Evolutionary conservation across 2,797 vertebrate species (phyloP), one percentile per base, ranked within the genome.

Genomic region (Chromis chromis): DNA sequence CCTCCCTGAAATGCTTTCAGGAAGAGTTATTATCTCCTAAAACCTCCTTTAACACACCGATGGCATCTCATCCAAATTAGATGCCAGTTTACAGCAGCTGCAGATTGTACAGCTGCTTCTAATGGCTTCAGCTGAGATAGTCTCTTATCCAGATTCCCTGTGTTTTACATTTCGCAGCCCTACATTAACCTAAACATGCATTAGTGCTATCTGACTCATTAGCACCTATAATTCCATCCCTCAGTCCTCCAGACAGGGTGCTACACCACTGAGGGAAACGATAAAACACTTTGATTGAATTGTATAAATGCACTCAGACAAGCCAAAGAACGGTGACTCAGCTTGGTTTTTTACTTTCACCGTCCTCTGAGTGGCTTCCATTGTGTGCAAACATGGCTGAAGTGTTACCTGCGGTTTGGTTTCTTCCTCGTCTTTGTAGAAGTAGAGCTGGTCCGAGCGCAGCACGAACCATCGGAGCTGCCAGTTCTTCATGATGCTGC

Each of bases 401-500:
- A 7, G 46, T 67, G 0, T 53, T 72, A 98, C 97, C 96, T 99
- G 97, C 13, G 95, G 96, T 78, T 98, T 99, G 72, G 94, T 96
- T 89, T 98, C 97, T 4, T 97, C 97, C 78, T 98, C 96, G 50
- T 98, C 97, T 61, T 98, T 99, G 78, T 96, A 99, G 89, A 98
- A 98, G 92, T 94, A 95, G 3, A 99, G 97, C 78, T 96, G 96
- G 19, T 97, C 95, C 0, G 96, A 94, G 4, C 96, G 94, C 69
- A 98, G 91, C 88, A 96, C 96, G 1, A 99, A 99, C 97, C 97
- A 99, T 2, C 96, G 93, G 17, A 95, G 95, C 89, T 99, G 97
- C 97, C 97, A 99, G 84, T 96, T 97, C 92, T 97, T 98, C 96
- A 98, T 96, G 90, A 99, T 96, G 87, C 96, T 96, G 22, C 97